Percentiles rank a stretch among this genome's conserved stretches.
phyloP scores from a whole-genome alignment of 1,140 invertebrate species.

The Frieseomelitta varia region DNA sequence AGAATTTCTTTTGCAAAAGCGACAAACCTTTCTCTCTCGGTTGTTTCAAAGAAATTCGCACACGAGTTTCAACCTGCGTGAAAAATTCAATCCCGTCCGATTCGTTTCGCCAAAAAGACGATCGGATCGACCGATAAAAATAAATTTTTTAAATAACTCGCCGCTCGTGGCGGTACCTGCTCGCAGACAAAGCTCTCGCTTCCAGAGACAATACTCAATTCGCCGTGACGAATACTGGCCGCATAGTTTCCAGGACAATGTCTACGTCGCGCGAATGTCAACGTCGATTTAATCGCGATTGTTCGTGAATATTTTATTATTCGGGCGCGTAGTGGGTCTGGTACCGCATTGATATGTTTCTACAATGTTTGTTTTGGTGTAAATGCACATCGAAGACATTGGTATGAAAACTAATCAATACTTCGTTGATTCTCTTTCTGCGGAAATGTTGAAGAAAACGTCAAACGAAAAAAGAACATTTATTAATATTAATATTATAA shows the following conservation, averaged over 20 bases:
- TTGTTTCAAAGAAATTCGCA: not conserved
- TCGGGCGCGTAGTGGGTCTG: not conserved
- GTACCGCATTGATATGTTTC: too few species aligned
- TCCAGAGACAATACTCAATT: not conserved
- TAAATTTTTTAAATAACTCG: slow-evolving; percentile 1
- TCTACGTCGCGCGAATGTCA: not conserved
- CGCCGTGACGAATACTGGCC: too few species aligned
- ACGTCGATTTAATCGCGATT: not conserved
- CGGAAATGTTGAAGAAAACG: too few species aligned
- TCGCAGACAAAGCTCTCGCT: not conserved
- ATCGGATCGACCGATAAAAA: not conserved
- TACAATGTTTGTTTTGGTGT: too few species aligned
- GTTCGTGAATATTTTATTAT: not conserved
- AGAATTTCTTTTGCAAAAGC: not conserved
- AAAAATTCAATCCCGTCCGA: not conserved
- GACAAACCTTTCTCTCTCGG: not conserved
- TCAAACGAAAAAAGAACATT: too few species aligned
- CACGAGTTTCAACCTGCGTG: not conserved
- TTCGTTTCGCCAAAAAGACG: not conserved
- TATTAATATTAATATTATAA: too few species aligned
- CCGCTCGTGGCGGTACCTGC: not conserved
- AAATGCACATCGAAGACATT: too few species aligned
- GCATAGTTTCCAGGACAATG: not conserved
- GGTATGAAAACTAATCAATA: too few species aligned
- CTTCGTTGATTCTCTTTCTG: too few species aligned